Evolutionary conservation across 2,888 invertebrate genomes (phyloP).

Genomic region (Drosophila sordidula): DNA sequence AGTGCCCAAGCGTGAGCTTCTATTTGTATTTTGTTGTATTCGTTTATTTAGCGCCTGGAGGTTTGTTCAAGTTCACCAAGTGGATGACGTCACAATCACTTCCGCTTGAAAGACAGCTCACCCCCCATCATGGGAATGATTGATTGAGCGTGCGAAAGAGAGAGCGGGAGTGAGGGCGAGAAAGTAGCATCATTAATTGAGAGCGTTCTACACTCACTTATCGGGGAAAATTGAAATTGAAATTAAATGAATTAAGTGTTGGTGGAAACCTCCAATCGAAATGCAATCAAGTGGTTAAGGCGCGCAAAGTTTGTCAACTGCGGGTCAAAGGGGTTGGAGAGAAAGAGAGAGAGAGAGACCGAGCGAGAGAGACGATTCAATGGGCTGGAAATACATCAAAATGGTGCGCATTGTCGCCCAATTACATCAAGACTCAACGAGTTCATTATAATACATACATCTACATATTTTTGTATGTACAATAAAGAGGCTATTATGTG

Average conservation of each 20-base stretch:
- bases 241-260: constrained; percentile 69
- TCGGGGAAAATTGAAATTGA: constrained; percentile 25
- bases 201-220: constrained; percentile 21
- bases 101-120: constrained; percentile 30
- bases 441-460: constrained; percentile 42
- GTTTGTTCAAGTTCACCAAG: constrained; percentile 29
- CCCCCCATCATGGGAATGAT: constrained; percentile 25
- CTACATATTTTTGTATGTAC: constrained; percentile 9
- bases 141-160: constrained; percentile 12
- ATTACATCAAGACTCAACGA: constrained; percentile 51
- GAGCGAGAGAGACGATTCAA: background rate
- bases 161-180: constrained; percentile 5
- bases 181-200: constrained; percentile 54
- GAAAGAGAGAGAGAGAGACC: too few species aligned
- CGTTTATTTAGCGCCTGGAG: constrained; percentile 26
- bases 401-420: constrained; percentile 47
- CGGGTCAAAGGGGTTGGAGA: constrained; percentile 42
- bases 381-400: constrained; percentile 9
- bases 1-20: constrained; percentile 5
- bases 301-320: constrained; percentile 38
- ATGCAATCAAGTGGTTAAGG: constrained; percentile 38
- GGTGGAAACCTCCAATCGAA: constrained; percentile 55
- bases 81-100: constrained; percentile 49
- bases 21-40: constrained; percentile 22
- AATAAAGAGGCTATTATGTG: constrained; percentile 20